Percentiles rank a stretch among this genome's conserved stretches.
Evolutionary conservation across 2,888 invertebrate genomes (phyloP).

Genomic region (Latheticus oryzae): DNA sequence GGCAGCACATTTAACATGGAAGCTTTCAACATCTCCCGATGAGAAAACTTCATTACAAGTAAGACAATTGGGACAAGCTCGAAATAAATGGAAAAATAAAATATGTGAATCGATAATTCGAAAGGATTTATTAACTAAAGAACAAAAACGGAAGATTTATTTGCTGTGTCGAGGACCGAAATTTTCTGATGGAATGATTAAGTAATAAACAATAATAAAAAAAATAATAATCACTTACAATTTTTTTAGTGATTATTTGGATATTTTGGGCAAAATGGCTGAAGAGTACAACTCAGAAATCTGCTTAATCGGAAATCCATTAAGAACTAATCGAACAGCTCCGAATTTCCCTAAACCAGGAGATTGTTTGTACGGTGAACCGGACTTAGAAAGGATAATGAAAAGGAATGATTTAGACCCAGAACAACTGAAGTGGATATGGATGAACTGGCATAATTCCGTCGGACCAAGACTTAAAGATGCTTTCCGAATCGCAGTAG

Average conservation of each 20-base stretch:
- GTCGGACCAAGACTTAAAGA: conserved; percentile 70
- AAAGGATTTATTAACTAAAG: conserved; percentile 45
- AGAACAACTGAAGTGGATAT: conserved; percentile 67
- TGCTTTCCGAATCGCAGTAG: conserved; percentile 67
- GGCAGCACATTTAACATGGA: conserved; percentile 56
- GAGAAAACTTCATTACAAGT: conserved; percentile 49
- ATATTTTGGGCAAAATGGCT: conserved; percentile 68
- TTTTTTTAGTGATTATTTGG: conserved; percentile 46
- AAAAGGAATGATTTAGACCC: conserved; percentile 57
- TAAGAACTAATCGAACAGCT: conserved; percentile 20
- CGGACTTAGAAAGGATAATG: conserved; percentile 73
- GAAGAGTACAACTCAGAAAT: conserved; percentile 71
- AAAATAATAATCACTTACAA: too few species aligned
- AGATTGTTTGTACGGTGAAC: conserved; percentile 72
- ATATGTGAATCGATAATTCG: conserved; percentile 55
- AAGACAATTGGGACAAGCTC: conserved; percentile 50
- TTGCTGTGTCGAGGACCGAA: conserved; percentile 74
- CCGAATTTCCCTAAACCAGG: conserved; percentile 52
- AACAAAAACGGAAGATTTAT: conserved; percentile 69
- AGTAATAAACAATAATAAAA: conserved; percentile 61
- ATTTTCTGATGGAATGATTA: conserved; percentile 69
- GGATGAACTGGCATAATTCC: conserved; percentile 76
- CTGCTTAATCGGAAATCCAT: conserved; percentile 64
- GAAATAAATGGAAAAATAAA: conserved; percentile 61
- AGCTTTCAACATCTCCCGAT: conserved; percentile 50